Evolutionary conservation across 2,113 vertebrate species (phyloP).

Genomic region (Nesogale talazaci): DNA sequence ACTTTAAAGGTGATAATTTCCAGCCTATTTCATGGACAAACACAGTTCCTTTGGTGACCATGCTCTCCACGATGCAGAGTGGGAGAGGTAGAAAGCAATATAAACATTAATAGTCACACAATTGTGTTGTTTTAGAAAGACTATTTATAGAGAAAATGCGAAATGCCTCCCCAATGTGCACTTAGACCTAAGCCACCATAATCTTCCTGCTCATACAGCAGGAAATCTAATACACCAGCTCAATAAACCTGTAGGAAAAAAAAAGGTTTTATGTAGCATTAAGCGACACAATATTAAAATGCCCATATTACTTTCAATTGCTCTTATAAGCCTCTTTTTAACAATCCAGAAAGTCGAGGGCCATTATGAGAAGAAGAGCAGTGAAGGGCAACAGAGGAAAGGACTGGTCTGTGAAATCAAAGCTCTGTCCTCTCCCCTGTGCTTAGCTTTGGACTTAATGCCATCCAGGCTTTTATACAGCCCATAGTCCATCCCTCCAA

Average conservation of each 20-base stretch:
- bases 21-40: conserved; percentile 79
- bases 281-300: conserved; percentile 90
- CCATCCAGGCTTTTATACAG: neutral
- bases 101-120: conserved; percentile 90
- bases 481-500: neutral
- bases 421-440: neutral
- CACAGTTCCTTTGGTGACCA: conserved; percentile 82
- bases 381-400: conserved; percentile 44
- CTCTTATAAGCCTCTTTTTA: conserved; percentile 87
- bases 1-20: conserved; percentile 80
- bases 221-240: conserved; percentile 96
- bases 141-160: conserved; percentile 92
- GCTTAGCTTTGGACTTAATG: conserved; percentile 24
- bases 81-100: conserved; percentile 87
- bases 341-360: conserved; percentile 84
- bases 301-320: conserved; percentile 86
- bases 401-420: conserved; percentile 58
- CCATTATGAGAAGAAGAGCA: conserved; percentile 82
- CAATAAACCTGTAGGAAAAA: conserved; percentile 96
- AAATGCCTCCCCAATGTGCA: conserved; percentile 93
- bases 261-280: conserved; percentile 91
- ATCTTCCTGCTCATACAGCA: conserved; percentile 99
- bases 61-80: conserved; percentile 77
- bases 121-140: conserved; percentile 89
- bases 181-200: conserved; percentile 98